phyloP scores from a whole-genome alignment of 2,888 invertebrate species.

The Synergus itoensis region DNA sequence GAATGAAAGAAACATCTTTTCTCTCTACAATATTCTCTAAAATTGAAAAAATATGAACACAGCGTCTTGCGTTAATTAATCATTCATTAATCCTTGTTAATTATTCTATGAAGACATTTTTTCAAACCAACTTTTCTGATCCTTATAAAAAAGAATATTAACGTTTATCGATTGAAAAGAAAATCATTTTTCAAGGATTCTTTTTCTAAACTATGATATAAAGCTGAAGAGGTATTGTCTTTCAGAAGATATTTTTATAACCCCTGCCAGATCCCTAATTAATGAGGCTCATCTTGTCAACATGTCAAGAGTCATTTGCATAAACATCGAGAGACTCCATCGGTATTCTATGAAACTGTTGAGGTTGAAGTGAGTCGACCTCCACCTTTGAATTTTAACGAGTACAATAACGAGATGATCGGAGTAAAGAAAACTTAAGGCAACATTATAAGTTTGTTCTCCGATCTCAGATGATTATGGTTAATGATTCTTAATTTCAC shows the following conservation, averaged over 20 bases:
- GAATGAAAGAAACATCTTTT: not conserved
- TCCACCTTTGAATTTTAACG: slow-evolving; percentile 21
- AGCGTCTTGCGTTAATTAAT: too few species aligned
- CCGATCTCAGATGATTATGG: not conserved
- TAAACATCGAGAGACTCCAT: slow-evolving; percentile 29
- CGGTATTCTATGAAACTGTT: slow-evolving; percentile 30
- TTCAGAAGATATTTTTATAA: slow-evolving; percentile 31
- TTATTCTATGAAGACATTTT: too few species aligned
- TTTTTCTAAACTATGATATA: not conserved
- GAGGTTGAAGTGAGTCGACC: slow-evolving; percentile 15
- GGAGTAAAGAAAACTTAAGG: not conserved
- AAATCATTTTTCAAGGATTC: not conserved
- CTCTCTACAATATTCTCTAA: not conserved
- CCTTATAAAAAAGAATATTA: too few species aligned
- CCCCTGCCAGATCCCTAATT: slow-evolving; percentile 14
- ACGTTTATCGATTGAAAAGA: too few species aligned
- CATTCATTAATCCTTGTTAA: too few species aligned
- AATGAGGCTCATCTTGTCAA: slow-evolving; percentile 33
- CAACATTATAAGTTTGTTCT: not conserved
- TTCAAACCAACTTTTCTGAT: too few species aligned
- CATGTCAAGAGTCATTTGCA: slow-evolving; percentile 35
- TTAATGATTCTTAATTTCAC: not conserved
- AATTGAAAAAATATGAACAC: not conserved
- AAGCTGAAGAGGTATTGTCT: slow-evolving; percentile 2
- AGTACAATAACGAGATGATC: slow-evolving; percentile 32